phyloP scores from a whole-genome alignment of 2,113 vertebrate genomes.

The Rhinichthys klamathensis region DNA sequence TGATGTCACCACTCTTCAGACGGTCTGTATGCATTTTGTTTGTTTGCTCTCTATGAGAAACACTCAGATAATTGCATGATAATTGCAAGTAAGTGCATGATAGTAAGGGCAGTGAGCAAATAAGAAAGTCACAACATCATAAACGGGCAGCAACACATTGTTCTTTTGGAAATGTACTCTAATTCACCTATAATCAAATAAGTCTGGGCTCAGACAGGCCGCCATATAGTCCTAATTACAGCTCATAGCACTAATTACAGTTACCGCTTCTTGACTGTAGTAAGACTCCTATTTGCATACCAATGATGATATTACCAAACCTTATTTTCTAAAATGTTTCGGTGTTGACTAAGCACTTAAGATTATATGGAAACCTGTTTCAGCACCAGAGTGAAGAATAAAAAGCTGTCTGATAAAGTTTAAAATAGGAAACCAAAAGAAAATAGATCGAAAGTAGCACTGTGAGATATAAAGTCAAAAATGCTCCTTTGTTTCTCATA shows the following conservation, averaged over 20 bases:
- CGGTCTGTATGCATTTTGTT: neutral
- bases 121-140: neutral
- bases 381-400: neutral
- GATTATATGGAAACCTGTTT: neutral
- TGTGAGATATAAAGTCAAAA: neutral
- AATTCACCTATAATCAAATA: slow-evolving; percentile 19
- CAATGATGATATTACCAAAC: neutral
- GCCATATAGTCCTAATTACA: neutral
- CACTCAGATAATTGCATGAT: neutral
- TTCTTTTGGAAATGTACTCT: neutral
- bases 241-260: slow-evolving; percentile 13
- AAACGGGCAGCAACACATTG: neutral
- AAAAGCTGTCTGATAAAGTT: neutral
- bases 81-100: slow-evolving; percentile 12
- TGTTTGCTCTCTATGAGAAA: neutral
- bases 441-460: neutral
- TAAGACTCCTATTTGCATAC: neutral
- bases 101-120: neutral
- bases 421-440: neutral
- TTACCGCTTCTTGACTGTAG: neutral
- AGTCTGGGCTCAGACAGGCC: neutral
- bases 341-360: neutral
- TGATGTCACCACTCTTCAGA: neutral
- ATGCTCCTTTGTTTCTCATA: neutral
- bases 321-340: neutral